Evolutionary conservation across 1,140 invertebrate genomes (phyloP).

Genomic region (Ganaspis sp.): DNA sequence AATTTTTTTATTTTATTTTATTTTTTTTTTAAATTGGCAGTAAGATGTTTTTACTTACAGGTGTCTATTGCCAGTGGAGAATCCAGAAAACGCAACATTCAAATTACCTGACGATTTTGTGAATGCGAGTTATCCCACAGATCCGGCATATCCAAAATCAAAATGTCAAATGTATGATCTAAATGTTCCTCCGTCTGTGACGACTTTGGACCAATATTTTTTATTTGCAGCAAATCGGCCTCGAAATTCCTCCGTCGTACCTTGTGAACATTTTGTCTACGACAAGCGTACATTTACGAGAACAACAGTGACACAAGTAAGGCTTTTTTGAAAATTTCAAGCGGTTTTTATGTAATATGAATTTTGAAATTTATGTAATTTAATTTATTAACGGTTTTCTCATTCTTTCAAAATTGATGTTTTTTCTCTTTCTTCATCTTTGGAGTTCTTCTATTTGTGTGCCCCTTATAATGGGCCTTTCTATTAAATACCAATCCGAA

Average conservation of each 20-base stretch:
- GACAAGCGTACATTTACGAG: slow-evolving; percentile 78
- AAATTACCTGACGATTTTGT: slow-evolving; percentile 69
- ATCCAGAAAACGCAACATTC: slow-evolving; percentile 75
- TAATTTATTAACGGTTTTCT: neutral
- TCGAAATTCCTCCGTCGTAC: slow-evolving; percentile 47
- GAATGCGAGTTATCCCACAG: slow-evolving; percentile 78
- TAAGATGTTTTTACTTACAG: slow-evolving; percentile 70
- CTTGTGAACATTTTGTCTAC: slow-evolving; percentile 80
- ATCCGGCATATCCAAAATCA: slow-evolving; percentile 53
- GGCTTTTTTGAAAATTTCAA: slow-evolving; percentile 36
- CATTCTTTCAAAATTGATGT: no score
- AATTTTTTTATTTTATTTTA: no score
- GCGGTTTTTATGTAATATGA: no score
- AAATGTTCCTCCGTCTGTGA: slow-evolving; percentile 7
- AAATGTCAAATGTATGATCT: slow-evolving; percentile 73
- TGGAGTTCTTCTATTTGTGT: no score
- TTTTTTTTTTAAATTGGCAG: no score
- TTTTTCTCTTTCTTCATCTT: no score
- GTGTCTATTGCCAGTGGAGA: slow-evolving; percentile 80
- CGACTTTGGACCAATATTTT: slow-evolving; percentile 1
- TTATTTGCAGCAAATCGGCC: slow-evolving; percentile 25
- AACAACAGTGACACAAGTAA: slow-evolving; percentile 82
- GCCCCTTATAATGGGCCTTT: no score
- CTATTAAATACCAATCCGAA: no score
- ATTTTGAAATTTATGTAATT: neutral